These are phyloP conservation scores for Euclidia mi DNA, from an alignment of 2,888 invertebrate species.

Conservation along the genomic window DNA sequence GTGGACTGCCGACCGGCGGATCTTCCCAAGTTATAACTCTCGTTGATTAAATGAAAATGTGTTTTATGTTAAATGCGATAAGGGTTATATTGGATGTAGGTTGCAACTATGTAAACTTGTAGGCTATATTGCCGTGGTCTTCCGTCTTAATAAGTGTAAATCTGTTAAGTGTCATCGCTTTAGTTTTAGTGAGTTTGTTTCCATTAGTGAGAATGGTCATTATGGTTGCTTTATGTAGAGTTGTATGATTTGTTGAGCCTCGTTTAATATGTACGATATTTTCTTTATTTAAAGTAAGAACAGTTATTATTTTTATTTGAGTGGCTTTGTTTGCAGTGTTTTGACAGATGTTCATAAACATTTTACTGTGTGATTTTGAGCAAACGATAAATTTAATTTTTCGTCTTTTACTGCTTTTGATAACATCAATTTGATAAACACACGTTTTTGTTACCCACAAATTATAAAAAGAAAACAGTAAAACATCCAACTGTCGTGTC, in stretches of 20 bases:
- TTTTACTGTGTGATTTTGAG: slow-evolving; percentile 1
- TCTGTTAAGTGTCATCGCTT: slow-evolving; percentile 68
- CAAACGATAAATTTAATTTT: slow-evolving; percentile 23
- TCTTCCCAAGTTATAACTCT: slow-evolving; percentile 70
- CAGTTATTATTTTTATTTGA: slow-evolving; percentile 24
- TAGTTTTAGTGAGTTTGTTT: slow-evolving; percentile 63
- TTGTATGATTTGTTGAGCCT: slow-evolving; percentile 45
- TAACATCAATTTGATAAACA: not conserved
- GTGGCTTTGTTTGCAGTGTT: slow-evolving; percentile 1
- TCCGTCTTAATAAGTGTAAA: slow-evolving; percentile 77
- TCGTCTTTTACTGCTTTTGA: no score
- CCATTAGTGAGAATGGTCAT: slow-evolving; percentile 53
- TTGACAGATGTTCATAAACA: not conserved
- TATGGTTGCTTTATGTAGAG: slow-evolving; percentile 51
- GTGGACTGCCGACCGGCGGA: slow-evolving; percentile 85
- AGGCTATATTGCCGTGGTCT: slow-evolving; percentile 65
- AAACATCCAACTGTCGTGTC: no score
- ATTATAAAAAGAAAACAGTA: no score
- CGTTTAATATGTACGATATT: slow-evolving; percentile 14
- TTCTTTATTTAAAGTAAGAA: slow-evolving; percentile 18
- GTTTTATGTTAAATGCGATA: slow-evolving; percentile 59
- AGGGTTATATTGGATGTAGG: slow-evolving; percentile 51
- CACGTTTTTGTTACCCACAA: not conserved
- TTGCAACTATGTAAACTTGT: slow-evolving; percentile 51
- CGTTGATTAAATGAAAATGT: slow-evolving; percentile 65